Conservation (phyloP, 2,888 invertebrate genomes). For the Troilus luridus region DNA sequence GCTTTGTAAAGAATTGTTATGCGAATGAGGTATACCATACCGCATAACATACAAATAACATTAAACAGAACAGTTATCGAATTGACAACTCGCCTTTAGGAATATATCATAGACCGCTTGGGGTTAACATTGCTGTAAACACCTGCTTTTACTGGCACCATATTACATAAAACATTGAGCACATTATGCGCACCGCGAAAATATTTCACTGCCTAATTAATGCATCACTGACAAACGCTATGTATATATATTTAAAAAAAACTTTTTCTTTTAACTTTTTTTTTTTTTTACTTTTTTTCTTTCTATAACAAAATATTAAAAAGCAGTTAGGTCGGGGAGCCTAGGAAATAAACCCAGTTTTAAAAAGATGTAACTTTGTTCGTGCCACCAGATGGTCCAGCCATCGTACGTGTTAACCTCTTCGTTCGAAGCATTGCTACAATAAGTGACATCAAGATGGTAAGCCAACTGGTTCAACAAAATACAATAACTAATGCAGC, state of each 20-base stretch:
- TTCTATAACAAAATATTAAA: neutral
- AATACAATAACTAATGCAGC: conserved; percentile 36
- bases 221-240: conserved; percentile 27
- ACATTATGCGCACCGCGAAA: conserved; percentile 13
- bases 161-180: neutral
- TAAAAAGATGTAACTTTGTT: conserved; percentile 59
- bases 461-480: conserved; percentile 75
- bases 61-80: neutral
- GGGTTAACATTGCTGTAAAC: neutral
- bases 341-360: neutral
- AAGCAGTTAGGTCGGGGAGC: conserved; percentile 38
- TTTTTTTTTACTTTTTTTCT: neutral
- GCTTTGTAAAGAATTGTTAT: neutral
- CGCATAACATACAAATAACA: neutral
- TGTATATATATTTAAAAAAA: neutral
- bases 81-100: neutral
- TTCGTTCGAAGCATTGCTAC: conserved; percentile 98
- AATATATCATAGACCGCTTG: neutral
- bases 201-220: conserved; percentile 15
- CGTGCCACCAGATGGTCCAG: conserved; percentile 85
- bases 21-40: neutral
- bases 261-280: neutral
- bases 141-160: conserved; percentile 23
- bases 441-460: conserved; percentile 99
- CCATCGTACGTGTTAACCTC: conserved; percentile 97